A percentile compares a stretch with the other conserved stretches of the same genome.
Evolutionary conservation across 1,140 invertebrate genomes (phyloP).

Genomic region (Danaus melanippus): DNA sequence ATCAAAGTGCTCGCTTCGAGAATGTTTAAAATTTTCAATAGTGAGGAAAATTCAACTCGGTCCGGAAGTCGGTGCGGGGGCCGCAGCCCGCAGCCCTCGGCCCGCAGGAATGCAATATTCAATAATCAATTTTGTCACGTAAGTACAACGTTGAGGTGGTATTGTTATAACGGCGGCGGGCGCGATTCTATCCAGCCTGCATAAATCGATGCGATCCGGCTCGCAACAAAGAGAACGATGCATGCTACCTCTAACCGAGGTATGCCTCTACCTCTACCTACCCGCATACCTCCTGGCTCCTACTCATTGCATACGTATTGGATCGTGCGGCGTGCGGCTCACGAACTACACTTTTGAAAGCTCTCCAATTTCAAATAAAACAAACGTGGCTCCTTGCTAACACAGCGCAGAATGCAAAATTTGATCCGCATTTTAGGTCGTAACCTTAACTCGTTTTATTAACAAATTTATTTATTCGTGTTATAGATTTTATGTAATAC

Average conservation of each 20-base stretch:
- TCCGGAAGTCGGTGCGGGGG: too few species aligned
- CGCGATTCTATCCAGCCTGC: slow-evolving; percentile 49
- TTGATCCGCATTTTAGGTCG: too few species aligned
- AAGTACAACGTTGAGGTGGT: slow-evolving; percentile 22
- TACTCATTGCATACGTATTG: slow-evolving; percentile 9
- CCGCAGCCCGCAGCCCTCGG: slow-evolving; percentile 2
- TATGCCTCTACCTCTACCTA: slow-evolving; percentile 11
- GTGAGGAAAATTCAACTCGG: too few species aligned
- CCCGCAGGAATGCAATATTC: slow-evolving; percentile 31
- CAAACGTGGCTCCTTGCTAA: slow-evolving; percentile 6
- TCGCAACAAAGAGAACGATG: slow-evolving; percentile 59
- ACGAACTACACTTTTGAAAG: slow-evolving; percentile 13
- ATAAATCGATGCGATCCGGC: slow-evolving; percentile 65
- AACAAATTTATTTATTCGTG: too few species aligned
- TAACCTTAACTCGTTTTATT: too few species aligned
- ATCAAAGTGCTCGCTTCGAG: too few species aligned
- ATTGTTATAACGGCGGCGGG: slow-evolving; percentile 39
- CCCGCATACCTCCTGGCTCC: too few species aligned
- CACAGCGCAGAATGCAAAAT: too few species aligned
- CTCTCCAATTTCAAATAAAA: slow-evolving; percentile 19
- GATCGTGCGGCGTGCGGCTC: neutral
- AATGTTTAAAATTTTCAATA: too few species aligned
- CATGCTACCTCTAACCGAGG: slow-evolving; percentile 29
- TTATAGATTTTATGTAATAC: too few species aligned
- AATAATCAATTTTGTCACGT: slow-evolving; percentile 34